Base-by-base conservation (phyloP, 2,797 vertebrate species). In the Danio kyathit region DNA sequence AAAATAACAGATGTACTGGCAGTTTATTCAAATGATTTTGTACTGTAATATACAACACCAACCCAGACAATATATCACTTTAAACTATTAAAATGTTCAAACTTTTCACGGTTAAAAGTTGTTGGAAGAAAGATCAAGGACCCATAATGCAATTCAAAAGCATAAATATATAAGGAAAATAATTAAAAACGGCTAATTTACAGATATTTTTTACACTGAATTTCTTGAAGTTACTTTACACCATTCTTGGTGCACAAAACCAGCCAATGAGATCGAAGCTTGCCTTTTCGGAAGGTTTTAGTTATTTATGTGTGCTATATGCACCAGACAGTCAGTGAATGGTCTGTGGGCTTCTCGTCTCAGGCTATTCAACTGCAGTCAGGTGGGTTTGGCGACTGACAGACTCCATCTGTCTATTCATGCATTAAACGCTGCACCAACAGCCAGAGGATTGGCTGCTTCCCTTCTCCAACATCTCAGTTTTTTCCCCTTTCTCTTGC, bases 331-430 rank as follows among this genome's bases (percentile, higher is more conserved):
- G 21, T 40, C 66, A 38, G n/a, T 43, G 52, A 72, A 43, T 14
- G 70, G 40, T 6, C 40, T 16, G 7, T 4, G 5, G 48, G 29
- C 48, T 41, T 70, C 16, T 10, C 7, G 54, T 72, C 52, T 6
- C 11, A 57, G 7, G 70, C 52, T 21, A n/a, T 70, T 54, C 38
- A 41, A 52, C 14, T 41, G 52, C 11, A 44, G 41, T 48, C 71
- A 76, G 59, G 49, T 71, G 38, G 38, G n/a, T 49, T 9, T 52
- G 46, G 29, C 14, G n/a, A 76, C 74, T 76, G 74, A 65, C 48
- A 40, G 48, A 76, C n/a, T 56, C 21, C 43, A 38, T 65, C 38
- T 57, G 54, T 71, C 66, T 63, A 59, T 70, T 19, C 52, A 9
- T 67, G 51, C 63, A 48, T 77, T 38, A 56, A 19, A 51, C 43